phyloP scores from a whole-genome alignment of 2,113 vertebrate species.

The Okapia johnstoni region DNA sequence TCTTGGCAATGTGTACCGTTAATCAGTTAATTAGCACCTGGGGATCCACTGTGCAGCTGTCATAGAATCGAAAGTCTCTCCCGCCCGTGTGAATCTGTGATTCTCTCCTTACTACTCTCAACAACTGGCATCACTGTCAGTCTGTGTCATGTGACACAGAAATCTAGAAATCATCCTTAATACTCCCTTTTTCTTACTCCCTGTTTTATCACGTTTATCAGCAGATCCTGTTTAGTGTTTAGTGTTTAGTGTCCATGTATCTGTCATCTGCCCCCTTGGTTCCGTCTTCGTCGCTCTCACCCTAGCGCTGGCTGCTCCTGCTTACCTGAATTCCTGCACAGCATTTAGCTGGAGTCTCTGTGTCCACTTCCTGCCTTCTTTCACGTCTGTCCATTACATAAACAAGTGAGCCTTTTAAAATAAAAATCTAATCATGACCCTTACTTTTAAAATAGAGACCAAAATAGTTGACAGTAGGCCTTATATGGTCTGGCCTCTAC shows the following conservation, averaged over 20 bases:
- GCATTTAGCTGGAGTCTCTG: neutral
- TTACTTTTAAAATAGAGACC: neutral
- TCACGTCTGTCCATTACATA: neutral
- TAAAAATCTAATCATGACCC: neutral
- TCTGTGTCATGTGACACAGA: neutral
- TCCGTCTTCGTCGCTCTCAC: neutral
- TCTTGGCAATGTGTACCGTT: neutral
- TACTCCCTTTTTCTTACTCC: neutral
- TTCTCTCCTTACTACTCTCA: neutral
- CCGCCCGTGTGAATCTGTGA: neutral
- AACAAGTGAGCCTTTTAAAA: neutral
- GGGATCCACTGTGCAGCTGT: neutral
- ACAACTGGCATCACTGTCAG: accelerated
- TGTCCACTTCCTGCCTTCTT: neutral
- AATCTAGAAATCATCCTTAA: neutral
- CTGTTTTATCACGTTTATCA: neutral
- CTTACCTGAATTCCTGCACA: neutral
- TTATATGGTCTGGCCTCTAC: neutral
- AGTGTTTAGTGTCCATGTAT: neutral
- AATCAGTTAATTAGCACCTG: neutral
- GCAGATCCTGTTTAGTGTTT: neutral
- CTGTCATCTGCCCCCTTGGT: neutral
- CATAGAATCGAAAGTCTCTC: neutral
- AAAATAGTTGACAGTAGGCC: neutral
- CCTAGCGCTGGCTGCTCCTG: neutral